Evolutionary conservation across 2,113 vertebrate genomes (phyloP).

Genomic region (Cavia porcellus): DNA sequence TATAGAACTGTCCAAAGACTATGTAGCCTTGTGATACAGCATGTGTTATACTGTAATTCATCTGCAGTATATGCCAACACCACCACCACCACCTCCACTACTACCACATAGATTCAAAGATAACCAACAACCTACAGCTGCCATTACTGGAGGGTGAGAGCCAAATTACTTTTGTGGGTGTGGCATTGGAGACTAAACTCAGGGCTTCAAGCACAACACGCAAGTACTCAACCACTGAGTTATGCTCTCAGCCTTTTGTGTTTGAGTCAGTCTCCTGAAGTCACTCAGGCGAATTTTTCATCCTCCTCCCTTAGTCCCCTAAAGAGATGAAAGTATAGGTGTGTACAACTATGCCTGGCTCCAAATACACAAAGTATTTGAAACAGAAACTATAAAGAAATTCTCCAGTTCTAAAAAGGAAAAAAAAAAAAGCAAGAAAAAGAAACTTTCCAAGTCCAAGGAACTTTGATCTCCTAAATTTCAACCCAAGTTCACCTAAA

Average conservation of each 20-base stretch:
- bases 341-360: neutral
- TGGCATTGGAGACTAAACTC: neutral
- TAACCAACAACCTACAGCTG: neutral
- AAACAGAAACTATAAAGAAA: neutral
- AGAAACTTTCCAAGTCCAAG: neutral
- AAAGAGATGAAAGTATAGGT: neutral
- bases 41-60: accelerated
- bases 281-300: neutral
- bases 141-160: neutral
- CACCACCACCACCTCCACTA: too few relatives aligned
- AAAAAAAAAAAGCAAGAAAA: too few relatives aligned
- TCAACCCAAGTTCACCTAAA: neutral
- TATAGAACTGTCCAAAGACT: neutral
- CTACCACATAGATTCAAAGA: neutral
- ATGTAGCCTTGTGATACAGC: accelerated
- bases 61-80: accelerated
- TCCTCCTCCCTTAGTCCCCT: neutral
- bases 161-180: neutral
- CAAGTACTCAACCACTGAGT: neutral
- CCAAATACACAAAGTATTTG: neutral
- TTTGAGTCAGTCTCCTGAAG: neutral
- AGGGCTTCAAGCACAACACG: neutral
- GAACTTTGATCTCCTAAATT: neutral
- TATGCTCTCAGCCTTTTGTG: neutral
- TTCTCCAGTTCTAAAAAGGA: neutral